Conservation (phyloP, 64 coral and sea anemone species). For the Astreopora myriophthalma region DNA sequence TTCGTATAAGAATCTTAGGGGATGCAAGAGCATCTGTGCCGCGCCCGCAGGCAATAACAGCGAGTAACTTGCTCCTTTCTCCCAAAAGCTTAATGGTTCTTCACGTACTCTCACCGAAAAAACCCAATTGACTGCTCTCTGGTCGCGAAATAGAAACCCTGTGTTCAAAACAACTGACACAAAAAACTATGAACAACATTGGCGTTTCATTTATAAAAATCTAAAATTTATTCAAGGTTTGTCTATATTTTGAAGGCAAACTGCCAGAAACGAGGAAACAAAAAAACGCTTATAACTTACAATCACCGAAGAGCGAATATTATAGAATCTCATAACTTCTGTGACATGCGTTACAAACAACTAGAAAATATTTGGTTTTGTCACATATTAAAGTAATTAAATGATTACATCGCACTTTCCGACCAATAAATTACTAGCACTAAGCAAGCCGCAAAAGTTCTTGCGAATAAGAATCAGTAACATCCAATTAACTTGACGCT, state of each 20-base stretch:
- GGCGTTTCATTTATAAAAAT: conserved; percentile 5
- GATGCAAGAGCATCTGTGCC: no score
- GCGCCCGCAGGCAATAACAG: no score
- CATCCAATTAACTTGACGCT: neutral
- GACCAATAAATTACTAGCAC: conserved; percentile 40
- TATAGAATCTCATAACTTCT: conserved; percentile 24
- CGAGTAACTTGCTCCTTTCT: no score
- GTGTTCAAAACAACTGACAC: no score
- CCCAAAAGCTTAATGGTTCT: no score
- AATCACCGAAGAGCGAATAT: conserved; percentile 31
- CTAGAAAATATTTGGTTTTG: conserved; percentile 41
- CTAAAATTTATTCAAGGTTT: conserved; percentile 47
- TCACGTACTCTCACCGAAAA: no score
- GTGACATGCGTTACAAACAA: conserved; percentile 18
- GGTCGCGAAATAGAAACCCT: no score
- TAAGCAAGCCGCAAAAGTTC: neutral
- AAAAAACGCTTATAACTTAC: conserved; percentile 21
- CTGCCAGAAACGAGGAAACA: conserved; percentile 19
- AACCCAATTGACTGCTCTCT: no score
- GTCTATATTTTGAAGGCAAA: conserved; percentile 32
- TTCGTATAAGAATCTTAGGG: no score
- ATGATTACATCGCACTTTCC: conserved; percentile 43
- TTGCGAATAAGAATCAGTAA: conserved; percentile 18
- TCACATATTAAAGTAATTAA: conserved; percentile 31
- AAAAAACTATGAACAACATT: neutral